Base-by-base conservation (phyloP, 2,888 invertebrate species). In the Pandemis cinnamomeana region DNA sequence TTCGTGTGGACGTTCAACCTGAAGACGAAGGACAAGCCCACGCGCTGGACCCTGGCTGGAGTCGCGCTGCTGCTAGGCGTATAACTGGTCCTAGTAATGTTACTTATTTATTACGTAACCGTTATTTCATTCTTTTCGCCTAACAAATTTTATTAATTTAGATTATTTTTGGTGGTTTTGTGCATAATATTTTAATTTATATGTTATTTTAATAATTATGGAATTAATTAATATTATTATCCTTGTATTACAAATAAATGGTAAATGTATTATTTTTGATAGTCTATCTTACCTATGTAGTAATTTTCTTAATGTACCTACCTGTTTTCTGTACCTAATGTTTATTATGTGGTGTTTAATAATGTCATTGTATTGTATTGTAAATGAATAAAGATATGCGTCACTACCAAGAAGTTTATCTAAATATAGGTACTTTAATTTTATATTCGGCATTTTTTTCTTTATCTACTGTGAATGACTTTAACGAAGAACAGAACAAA, bases 1-100 rank as follows among this genome's bases (percentile, higher is more conserved):
- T 99, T 96, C 85, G 98, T 99, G 11, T 99, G 99, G 99, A 98
- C 98, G 0, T 99, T 99, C 87, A 98, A 98, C 89, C 93, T 99
- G 75, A 97, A 97, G 93, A 98, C 97, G 13, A 97, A 96, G 85
- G 98, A 98, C 82, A 97, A 97, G 80, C 95, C 98, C 0, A 96
- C 98, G 0, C 98, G 98, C 84, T 99, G 99, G 99, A 97, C 98
- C 7, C 94, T 99, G 62, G 99, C 97, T 5, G 99, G 99, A 3
- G 99, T 99, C 0, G 98, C 98, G 4, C 95, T 99, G 60, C 91
- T 99, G 67, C 95, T 99, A 66, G 98, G 98, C 85, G 96, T 97
- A 77, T 98, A n/a, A 5, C 7, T 20, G 3, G 7, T 55, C 20
- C 15, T 20, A 48, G 2, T 13, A 5, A 48, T 55, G 55, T 55